Evolutionary conservation across 2,888 invertebrate species (phyloP).

Genomic region (Boloria euphrosyne): DNA sequence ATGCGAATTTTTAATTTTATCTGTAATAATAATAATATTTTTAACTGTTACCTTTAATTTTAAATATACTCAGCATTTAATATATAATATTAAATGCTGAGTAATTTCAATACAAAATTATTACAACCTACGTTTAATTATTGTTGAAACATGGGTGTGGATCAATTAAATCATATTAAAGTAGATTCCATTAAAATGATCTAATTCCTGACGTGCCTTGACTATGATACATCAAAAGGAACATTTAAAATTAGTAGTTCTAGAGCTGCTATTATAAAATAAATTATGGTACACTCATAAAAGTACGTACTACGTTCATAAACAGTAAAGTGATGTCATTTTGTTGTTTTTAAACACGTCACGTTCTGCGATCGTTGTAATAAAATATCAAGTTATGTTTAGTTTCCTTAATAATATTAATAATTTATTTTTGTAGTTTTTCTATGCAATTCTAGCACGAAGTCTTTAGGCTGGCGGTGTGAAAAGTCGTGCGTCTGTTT

Average conservation of each 20-base stretch:
- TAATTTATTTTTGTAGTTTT: constrained; percentile 8
- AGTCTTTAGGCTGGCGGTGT: constrained; percentile 43
- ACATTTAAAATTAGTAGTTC: constrained; percentile 29
- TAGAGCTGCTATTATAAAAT: constrained; percentile 30
- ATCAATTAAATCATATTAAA: not conserved
- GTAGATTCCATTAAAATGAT: constrained; percentile 18
- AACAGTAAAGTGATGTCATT: constrained; percentile 40
- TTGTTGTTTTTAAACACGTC: constrained; percentile 29
- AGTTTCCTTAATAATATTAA: constrained; percentile 19
- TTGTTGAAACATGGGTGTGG: not conserved
- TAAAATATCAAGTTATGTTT: constrained; percentile 11
- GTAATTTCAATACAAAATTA: too few relatives aligned
- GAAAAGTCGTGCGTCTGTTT: constrained; percentile 69
- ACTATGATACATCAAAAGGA: constrained; percentile 24
- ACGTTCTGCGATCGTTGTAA: constrained; percentile 29
- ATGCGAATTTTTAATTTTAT: not conserved
- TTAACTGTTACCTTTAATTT: too few relatives aligned
- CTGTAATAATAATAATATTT: not conserved
- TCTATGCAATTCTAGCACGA: constrained; percentile 15
- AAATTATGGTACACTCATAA: constrained; percentile 32
- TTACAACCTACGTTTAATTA: too few relatives aligned
- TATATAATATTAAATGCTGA: too few relatives aligned
- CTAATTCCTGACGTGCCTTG: constrained; percentile 23
- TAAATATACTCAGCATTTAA: too few relatives aligned
- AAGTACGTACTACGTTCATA: constrained; percentile 22